These are phyloP conservation scores for Trissolcus brochymenae DNA, from an alignment of 2,888 invertebrate genomes.

Conservation along the genomic window DNA sequence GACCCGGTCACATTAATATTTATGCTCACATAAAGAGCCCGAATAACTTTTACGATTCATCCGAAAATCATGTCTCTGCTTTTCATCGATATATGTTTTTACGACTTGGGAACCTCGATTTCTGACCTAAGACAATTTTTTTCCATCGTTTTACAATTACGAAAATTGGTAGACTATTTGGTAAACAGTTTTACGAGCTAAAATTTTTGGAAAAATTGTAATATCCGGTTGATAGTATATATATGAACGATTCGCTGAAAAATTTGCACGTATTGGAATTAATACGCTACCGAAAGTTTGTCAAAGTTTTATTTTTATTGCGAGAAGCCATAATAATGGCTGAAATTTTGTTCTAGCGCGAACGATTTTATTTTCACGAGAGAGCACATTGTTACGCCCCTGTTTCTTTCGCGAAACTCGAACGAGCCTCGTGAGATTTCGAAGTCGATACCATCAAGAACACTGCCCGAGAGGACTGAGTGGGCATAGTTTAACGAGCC, in stretches of 20 bases:
- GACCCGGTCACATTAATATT: too few relatives aligned
- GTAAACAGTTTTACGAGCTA: constrained; percentile 7
- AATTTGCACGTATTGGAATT: constrained; percentile 33
- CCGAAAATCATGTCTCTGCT: background rate
- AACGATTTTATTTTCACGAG: constrained; percentile 55
- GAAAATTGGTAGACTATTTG: background rate
- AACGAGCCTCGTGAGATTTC: constrained; percentile 58
- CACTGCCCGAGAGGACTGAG: constrained; percentile 44
- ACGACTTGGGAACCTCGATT: constrained; percentile 10
- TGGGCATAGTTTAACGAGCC: constrained; percentile 59
- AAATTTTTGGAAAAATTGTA: too few relatives aligned
- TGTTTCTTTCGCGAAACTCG: constrained; percentile 53
- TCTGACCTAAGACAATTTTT: constrained; percentile 33
- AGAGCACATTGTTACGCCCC: constrained; percentile 54
- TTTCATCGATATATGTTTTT: constrained; percentile 20
- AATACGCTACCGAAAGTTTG: constrained; percentile 28
- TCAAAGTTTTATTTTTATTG: constrained; percentile 48
- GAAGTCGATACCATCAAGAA: constrained; percentile 55
- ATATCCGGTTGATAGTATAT: too few relatives aligned
- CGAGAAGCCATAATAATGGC: constrained; percentile 43
- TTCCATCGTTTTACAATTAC: background rate
- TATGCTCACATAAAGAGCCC: constrained; percentile 6
- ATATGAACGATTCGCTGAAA: constrained; percentile 5
- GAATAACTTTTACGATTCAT: constrained; percentile 29
- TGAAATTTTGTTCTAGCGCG: constrained; percentile 48